Percentiles rank a stretch among this genome's conserved stretches.
phyloP scores from a whole-genome alignment of 2,113 vertebrate genomes.

The Bubalus kerabau region DNA sequence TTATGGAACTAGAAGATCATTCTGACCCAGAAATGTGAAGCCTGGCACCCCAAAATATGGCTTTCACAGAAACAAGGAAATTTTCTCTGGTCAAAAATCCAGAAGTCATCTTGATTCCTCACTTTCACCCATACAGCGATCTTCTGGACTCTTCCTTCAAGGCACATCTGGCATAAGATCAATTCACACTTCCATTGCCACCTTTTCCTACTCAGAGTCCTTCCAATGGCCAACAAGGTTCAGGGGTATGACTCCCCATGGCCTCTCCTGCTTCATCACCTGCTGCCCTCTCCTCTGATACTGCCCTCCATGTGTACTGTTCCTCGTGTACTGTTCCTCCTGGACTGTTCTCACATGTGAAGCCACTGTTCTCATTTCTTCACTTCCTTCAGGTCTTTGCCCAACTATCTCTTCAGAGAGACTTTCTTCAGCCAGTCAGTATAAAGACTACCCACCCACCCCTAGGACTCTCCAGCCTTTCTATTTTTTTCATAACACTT shows the following conservation, averaged over 20 bases:
- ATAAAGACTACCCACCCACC: background rate
- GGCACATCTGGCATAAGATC: background rate
- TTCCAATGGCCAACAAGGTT: fast-evolving
- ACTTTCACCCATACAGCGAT: background rate
- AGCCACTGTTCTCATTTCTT: background rate
- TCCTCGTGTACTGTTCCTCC: background rate
- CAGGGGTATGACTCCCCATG: no score
- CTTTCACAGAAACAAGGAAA: background rate
- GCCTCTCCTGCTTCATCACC: background rate
- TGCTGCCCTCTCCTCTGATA: background rate
- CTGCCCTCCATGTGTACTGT: background rate
- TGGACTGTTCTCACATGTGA: background rate
- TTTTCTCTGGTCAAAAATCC: background rate
- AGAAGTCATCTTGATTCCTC: background rate
- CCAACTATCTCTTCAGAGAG: background rate
- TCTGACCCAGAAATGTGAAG: background rate
- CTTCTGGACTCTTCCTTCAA: background rate
- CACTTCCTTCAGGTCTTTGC: background rate
- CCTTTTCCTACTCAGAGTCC: background rate
- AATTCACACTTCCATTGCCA: background rate
- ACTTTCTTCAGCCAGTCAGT: background rate
- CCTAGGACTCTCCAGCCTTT: no score
- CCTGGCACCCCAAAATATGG: background rate
- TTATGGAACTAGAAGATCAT: background rate
- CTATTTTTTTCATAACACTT: background rate